Conservation (phyloP, 2,888 invertebrate species). For the Abrostola triplasia region DNA sequence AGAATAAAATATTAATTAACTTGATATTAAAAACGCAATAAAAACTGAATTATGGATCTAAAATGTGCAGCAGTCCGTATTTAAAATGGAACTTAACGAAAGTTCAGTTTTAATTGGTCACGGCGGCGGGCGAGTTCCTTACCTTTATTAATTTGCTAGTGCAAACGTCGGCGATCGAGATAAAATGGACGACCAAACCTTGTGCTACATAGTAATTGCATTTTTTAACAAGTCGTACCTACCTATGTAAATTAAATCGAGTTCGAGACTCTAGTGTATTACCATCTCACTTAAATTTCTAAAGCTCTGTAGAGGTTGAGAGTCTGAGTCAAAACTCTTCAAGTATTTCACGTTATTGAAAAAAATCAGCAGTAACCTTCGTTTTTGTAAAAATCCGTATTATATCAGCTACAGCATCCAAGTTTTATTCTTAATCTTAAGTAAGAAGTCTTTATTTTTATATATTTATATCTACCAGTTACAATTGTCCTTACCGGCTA, state of each 20-base stretch:
- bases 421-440: too few species aligned
- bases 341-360: too few species aligned
- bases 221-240: slow-evolving; percentile 46
- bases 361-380: too few species aligned
- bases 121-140: slow-evolving; percentile 44
- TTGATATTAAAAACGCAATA: slow-evolving; percentile 39
- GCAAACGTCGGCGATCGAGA: slow-evolving; percentile 55
- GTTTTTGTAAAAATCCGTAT: too few species aligned
- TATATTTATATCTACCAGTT: too few species aligned
- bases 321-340: too few species aligned
- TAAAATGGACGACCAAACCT: slow-evolving; percentile 48
- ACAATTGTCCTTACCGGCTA: too few species aligned
- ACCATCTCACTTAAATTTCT: neutral
- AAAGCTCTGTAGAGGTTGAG: neutral
- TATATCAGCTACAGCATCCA: neutral
- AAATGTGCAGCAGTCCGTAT: slow-evolving; percentile 41
- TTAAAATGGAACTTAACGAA: slow-evolving; percentile 51
- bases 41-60: slow-evolving; percentile 44
- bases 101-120: slow-evolving; percentile 65
- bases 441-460: too few species aligned
- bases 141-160: slow-evolving; percentile 61
- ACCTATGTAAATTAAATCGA: slow-evolving; percentile 28
- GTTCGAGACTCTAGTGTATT: slow-evolving; percentile 30
- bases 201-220: slow-evolving; percentile 57
- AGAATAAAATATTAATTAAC: slow-evolving; percentile 34